Base-by-base conservation (phyloP, 2,797 vertebrate species). In the Taenioides sp. region DNA sequence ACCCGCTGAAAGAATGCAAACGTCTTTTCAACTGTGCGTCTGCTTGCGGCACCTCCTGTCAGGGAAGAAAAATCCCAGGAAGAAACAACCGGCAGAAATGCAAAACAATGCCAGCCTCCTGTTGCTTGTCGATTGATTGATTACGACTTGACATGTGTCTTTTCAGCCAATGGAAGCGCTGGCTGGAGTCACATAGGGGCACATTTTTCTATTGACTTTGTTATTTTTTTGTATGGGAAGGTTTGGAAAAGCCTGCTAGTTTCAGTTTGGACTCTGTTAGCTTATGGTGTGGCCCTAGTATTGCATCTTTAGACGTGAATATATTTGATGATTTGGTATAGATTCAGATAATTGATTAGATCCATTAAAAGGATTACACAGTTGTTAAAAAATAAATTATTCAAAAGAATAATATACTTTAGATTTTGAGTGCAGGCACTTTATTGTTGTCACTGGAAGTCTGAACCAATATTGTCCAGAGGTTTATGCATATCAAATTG, bases 1-100 rank as follows among this genome's bases (percentile, higher is more conserved):
- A 83, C 83, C 72, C 69, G 87, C 80, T 82, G 87, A 93, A 93
- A 88, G 90, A 91, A 89, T 89, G 81, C 75, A 79, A 72, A 81
- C 89, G 85, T 74, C 92, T 92, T 93, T 93, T 94, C 91, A 94
- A 80, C 89, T 88, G 87, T 68, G 78, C 75, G 80, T 86, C 80
- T 86, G 90, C 89, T 89, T 66, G 70, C 81, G 74, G 85, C 84
- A 89, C 80, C 86, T 86, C 88, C 82, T 92, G 90, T 92, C 89
- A 89, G 82, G 87, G 70, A 80, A 83, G 84, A 86, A 87, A 90
- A 87, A 86, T 88, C 88, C 78, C 86, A 87, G 84, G 91, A 91
- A 93, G 90, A 92, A 90, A 91, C 86, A 90, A 90, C 88, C 76
- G 84, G 82, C 82, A 88, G 84, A 90, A 91, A 92, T 90, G 86